phyloP scores from a whole-genome alignment of 2,113 vertebrate genomes.

The Cryptomyrus ogoouensis region DNA sequence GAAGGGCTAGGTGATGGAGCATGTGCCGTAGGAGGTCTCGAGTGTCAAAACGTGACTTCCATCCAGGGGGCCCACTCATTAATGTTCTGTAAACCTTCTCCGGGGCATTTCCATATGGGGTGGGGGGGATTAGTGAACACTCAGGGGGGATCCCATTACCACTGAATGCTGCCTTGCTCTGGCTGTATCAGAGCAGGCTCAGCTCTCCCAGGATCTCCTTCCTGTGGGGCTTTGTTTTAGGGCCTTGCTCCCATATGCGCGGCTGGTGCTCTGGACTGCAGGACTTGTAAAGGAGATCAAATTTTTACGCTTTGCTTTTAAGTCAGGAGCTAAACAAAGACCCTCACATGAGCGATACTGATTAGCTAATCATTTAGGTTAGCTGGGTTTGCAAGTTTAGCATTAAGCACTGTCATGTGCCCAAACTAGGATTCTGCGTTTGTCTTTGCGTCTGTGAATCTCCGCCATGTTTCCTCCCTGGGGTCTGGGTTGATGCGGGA shows the following conservation, averaged over 20 bases:
- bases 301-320: not conserved
- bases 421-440: not conserved
- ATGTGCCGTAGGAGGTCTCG: not conserved
- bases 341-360: not conserved
- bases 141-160: not conserved
- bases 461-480: not conserved
- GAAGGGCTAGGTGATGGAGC: constrained; percentile 6
- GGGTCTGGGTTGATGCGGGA: not conserved
- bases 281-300: not conserved
- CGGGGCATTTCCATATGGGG: not conserved
- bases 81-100: not conserved
- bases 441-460: not conserved
- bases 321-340: not conserved
- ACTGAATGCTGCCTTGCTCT: not conserved
- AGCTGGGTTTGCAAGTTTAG: not conserved
- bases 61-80: not conserved
- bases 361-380: not conserved
- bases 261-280: not conserved
- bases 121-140: not conserved
- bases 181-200: not conserved
- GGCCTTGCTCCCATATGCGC: not conserved
- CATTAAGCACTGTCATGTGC: not conserved
- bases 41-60: not conserved
- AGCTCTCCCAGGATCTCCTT: not conserved
- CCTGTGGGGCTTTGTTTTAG: not conserved